These are phyloP conservation scores for Limosa lapponica DNA, from an alignment of 2,797 vertebrate genomes.

Conservation along the genomic window DNA sequence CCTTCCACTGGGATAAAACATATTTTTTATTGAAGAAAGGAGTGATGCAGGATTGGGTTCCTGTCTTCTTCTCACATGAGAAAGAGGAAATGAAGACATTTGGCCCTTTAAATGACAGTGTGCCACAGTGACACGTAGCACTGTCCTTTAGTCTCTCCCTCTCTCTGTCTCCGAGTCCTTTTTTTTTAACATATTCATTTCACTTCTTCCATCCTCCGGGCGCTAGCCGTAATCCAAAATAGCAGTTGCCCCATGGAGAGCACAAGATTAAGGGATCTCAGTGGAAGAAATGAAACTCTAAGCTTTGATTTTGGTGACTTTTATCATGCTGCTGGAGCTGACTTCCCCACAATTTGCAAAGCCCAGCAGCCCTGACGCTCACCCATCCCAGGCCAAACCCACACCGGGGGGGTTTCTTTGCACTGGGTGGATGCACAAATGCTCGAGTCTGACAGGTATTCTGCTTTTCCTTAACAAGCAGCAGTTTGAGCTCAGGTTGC, in stretches of 20 bases:
- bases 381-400: background rate
- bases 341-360: background rate
- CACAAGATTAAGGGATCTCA: slow-evolving; percentile 16
- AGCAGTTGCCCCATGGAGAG: background rate
- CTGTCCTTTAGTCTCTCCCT: background rate
- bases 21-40: slow-evolving; percentile 71
- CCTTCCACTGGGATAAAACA: slow-evolving; percentile 63
- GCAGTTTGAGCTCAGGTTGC: background rate
- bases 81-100: slow-evolving; percentile 52
- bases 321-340: background rate
- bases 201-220: background rate
- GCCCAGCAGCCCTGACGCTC: accelerated
- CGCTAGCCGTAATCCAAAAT: slow-evolving; percentile 35
- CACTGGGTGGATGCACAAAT: background rate
- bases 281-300: background rate
- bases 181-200: slow-evolving; percentile 1
- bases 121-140: background rate
- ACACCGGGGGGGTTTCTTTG: background rate
- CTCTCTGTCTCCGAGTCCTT: background rate
- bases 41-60: slow-evolving; percentile 46
- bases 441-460: background rate
- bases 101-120: slow-evolving; percentile 35
- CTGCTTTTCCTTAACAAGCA: background rate
- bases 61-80: slow-evolving; percentile 56
- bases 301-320: slow-evolving; percentile 17